Evolutionary conservation across 2,797 vertebrate species (phyloP).

Genomic region (Parauchenoglanis ngamensis): DNA sequence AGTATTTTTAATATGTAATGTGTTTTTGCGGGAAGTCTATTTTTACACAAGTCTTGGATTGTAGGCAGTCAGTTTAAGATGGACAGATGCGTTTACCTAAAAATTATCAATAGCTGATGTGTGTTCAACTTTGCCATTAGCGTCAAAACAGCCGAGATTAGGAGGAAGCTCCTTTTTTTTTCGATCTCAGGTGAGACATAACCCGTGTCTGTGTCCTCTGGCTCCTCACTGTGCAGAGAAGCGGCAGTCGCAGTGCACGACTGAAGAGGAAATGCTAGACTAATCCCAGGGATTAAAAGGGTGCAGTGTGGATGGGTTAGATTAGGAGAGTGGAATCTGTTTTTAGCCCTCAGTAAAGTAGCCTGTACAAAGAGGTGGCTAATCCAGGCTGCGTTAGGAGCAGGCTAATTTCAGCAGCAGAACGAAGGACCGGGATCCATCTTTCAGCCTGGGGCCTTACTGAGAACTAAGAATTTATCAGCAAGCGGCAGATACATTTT

Average conservation of each 20-base stretch:
- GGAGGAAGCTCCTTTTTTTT: background rate
- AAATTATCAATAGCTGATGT: slow-evolving; percentile 3
- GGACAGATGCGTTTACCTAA: background rate
- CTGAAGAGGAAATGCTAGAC: slow-evolving; percentile 55
- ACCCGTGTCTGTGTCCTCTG: background rate
- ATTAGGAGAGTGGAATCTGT: slow-evolving; percentile 61
- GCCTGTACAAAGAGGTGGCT: slow-evolving; percentile 47
- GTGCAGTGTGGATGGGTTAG: slow-evolving; percentile 55
- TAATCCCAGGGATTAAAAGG: slow-evolving; percentile 61
- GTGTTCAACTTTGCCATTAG: background rate
- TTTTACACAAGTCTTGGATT: background rate
- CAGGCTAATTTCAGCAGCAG: slow-evolving; percentile 55
- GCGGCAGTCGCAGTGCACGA: background rate
- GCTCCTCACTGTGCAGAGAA: background rate
- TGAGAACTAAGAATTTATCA: background rate
- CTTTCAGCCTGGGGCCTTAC: background rate
- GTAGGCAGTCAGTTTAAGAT: background rate
- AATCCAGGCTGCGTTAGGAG: slow-evolving; percentile 57
- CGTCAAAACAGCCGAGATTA: background rate
- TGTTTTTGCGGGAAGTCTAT: background rate
- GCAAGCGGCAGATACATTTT: background rate
- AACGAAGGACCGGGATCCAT: slow-evolving; percentile 40
- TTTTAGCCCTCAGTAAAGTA: slow-evolving; percentile 60
- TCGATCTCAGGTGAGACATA: background rate
- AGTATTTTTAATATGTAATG: background rate